A percentile compares a stretch with the other conserved stretches of the same genome.
These are phyloP conservation scores for Amazona ochrocephala DNA, from an alignment of 2,797 vertebrate species.

Conservation along the genomic window DNA sequence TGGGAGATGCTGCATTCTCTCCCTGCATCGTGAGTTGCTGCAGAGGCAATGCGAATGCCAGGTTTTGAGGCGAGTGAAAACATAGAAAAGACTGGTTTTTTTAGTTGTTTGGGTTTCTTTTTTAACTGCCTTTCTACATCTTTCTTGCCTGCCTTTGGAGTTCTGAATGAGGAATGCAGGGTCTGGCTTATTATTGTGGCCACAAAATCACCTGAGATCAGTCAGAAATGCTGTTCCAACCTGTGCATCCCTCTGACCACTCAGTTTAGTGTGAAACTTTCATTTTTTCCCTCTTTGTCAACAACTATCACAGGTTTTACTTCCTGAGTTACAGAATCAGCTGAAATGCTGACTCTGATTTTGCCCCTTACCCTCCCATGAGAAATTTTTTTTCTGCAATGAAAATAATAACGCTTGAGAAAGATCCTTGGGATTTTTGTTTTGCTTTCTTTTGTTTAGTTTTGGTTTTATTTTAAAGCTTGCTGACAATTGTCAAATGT, in stretches of 20 bases:
- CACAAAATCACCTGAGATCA: neutral
- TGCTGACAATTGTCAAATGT: conserved; percentile 56
- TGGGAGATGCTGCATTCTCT: neutral
- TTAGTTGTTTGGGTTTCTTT: neutral
- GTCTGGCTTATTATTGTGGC: neutral
- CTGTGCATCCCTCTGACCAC: neutral
- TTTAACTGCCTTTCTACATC: neutral
- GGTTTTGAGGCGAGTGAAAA: neutral
- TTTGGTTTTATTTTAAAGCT: conserved; percentile 51
- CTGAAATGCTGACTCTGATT: conserved; percentile 8
- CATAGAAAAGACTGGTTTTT: neutral
- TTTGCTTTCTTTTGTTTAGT: conserved; percentile 34
- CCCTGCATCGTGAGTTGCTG: neutral
- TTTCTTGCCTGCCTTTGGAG: neutral
- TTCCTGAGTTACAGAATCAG: conserved; percentile 9
- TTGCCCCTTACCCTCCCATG: neutral
- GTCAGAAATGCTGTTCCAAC: neutral
- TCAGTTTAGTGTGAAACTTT: conserved; percentile 16
- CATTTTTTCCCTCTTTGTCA: neutral
- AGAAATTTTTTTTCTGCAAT: neutral
- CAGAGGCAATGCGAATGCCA: neutral
- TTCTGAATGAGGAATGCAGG: neutral
- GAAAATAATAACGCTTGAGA: conserved; percentile 39
- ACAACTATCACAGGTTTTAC: neutral
- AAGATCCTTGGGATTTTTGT: neutral